Conservation (phyloP, 2,888 invertebrate genomes). For the Schizaphis graminum region DNA sequence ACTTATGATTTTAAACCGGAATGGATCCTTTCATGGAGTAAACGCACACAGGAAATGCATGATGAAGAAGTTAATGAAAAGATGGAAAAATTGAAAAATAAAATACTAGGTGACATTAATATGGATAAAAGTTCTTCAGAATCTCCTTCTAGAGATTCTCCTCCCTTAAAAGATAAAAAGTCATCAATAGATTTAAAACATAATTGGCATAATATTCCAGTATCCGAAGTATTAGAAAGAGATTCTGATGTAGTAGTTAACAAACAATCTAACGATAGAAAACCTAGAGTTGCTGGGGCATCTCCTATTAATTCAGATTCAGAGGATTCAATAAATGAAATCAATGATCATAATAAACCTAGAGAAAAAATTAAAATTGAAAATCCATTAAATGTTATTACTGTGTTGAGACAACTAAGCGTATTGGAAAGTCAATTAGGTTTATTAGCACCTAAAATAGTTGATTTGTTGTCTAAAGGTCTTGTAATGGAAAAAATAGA, state of each 20-base stretch:
- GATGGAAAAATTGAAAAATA: slow-evolving; percentile 79
- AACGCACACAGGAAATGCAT: slow-evolving; percentile 84
- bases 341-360: slow-evolving; percentile 64
- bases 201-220: slow-evolving; percentile 11
- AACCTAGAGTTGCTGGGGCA: slow-evolving; percentile 46
- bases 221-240: slow-evolving; percentile 73
- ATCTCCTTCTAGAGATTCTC: slow-evolving; percentile 39
- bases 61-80: slow-evolving; percentile 78
- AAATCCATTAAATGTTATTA: slow-evolving; percentile 73
- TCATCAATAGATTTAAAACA: neutral
- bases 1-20: slow-evolving; percentile 90
- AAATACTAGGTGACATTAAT: slow-evolving; percentile 68
- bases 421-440: slow-evolving; percentile 87
- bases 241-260: slow-evolving; percentile 12
- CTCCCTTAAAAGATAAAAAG: slow-evolving; percentile 52
- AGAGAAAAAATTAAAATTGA: slow-evolving; percentile 67
- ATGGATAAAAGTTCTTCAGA: slow-evolving; percentile 52
- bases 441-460: slow-evolving; percentile 85
- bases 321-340: slow-evolving; percentile 68
- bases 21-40: slow-evolving; percentile 90
- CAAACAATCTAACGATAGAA: slow-evolving; percentile 30
- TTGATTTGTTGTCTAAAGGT: slow-evolving; percentile 83
- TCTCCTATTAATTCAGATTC: slow-evolving; percentile 62
- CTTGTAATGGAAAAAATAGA: slow-evolving; percentile 82
- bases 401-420: slow-evolving; percentile 81